These are phyloP conservation scores for Himantopus leucocephalus DNA, from an alignment of 2,113 vertebrate species.

Conservation along the genomic window DNA sequence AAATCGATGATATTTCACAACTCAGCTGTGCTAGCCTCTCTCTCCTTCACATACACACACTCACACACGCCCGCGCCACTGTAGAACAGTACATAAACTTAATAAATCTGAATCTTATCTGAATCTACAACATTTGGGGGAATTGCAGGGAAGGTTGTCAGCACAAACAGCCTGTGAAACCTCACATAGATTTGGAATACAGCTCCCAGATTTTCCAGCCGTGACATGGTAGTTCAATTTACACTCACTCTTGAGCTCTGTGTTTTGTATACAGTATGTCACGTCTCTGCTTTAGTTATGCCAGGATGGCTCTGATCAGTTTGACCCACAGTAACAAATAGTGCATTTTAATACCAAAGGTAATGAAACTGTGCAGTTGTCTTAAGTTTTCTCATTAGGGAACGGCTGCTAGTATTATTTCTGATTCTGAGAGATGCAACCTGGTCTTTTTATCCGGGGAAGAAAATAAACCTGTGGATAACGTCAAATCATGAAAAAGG, in stretches of 20 bases:
- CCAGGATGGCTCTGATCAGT: conserved; percentile 1
- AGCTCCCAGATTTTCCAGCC: conserved; percentile 41
- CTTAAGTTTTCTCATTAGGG: not conserved
- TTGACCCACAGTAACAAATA: not conserved
- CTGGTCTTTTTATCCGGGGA: not conserved
- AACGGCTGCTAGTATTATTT: not conserved
- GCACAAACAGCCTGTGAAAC: conserved; percentile 60
- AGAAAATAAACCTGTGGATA: not conserved
- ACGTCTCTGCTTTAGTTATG: conserved; percentile 9
- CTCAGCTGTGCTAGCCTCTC: not conserved
- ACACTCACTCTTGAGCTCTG: conserved; percentile 1
- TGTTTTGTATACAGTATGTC: conserved; percentile 45
- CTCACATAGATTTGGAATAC: conserved; percentile 56
- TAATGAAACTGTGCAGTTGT: not conserved
- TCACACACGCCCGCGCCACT: not conserved
- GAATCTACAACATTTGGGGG: conserved; percentile 51
- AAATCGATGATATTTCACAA: conserved; percentile 51
- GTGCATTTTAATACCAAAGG: not conserved
- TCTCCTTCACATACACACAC: not conserved
- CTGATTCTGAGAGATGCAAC: not conserved
- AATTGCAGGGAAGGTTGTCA: conserved; percentile 51
- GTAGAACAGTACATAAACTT: conserved; percentile 54
- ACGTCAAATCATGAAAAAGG: not conserved
- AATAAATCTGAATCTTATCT: conserved; percentile 75
- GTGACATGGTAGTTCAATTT: conserved; percentile 55